These are phyloP conservation scores for Phalangium opilio DNA, from an alignment of 2,888 invertebrate species.

Conservation along the genomic window DNA sequence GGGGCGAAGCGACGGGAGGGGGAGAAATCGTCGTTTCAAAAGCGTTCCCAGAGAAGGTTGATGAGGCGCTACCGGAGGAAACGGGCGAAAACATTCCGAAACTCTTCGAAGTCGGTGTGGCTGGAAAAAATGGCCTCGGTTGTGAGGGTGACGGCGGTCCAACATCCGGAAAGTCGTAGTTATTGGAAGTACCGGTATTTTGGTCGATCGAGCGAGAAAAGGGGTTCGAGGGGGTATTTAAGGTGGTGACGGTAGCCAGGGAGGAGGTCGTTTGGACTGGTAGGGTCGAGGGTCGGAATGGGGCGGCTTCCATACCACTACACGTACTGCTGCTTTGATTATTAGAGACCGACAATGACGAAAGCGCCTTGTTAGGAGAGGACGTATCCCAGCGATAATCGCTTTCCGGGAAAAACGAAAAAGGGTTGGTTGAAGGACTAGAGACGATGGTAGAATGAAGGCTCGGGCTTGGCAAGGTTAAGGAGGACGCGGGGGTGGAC, in stretches of 20 bases:
- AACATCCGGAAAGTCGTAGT: constrained; percentile 1
- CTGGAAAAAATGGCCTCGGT: constrained; percentile 19
- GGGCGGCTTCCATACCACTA: too few relatives aligned
- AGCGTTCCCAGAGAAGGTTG: neutral
- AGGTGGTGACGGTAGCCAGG: constrained; percentile 14
- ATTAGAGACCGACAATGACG: neutral
- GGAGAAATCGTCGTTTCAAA: constrained; percentile 16
- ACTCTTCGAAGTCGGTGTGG: neutral
- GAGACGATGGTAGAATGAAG: constrained; percentile 11
- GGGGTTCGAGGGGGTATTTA: constrained; percentile 5
- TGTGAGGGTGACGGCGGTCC: constrained; percentile 10
- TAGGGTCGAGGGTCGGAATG: too few relatives aligned
- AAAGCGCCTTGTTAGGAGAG: neutral
- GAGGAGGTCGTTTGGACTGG: constrained; percentile 1
- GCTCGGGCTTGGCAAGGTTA: constrained; percentile 12
- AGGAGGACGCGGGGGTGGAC: neutral
- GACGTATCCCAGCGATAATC: neutral
- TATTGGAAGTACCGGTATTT: too few relatives aligned
- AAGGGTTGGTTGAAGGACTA: constrained; percentile 13
- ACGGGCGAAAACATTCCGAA: too few relatives aligned
- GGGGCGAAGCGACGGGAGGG: constrained; percentile 7
- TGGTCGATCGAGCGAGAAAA: neutral
- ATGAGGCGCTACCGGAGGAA: too few relatives aligned
- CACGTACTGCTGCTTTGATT: constrained; percentile 1
- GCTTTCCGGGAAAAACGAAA: constrained; percentile 4